Evolutionary conservation across 2,113 vertebrate genomes (phyloP), one percentile per base, ranked within the genome.

Genomic region (Brachionichthys hirsutus): DNA sequence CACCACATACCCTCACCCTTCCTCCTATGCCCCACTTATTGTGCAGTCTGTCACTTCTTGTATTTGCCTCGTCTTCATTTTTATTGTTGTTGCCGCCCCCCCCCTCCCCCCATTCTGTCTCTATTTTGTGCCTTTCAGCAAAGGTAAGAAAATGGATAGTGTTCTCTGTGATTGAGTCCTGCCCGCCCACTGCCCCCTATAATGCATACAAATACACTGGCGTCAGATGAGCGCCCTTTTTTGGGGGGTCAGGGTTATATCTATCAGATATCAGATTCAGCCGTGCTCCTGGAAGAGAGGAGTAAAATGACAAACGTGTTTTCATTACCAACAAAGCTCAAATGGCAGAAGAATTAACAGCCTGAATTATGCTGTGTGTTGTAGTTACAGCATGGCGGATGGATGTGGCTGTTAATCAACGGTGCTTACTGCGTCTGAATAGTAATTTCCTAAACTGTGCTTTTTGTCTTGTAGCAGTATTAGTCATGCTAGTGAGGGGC

Each of bases 401-500:
- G 54, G 54, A 30, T 20, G 35, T 45, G 2, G 47, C 44, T n/a
- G 49, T 67, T 73, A 67, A 73, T 73, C 62, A 79, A 34, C 44
- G 54, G 56, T 66, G 66, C 78, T 73, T 64, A 51, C 63, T 54
- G 56, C 56, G 43, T 69, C 54, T 17, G 22, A 65, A 67, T 58
- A 51, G 68, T 67, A 73, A 81, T 81, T 68, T 71, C 55, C 46
- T 46, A 49, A 85, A 77, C 58, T 62, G 48, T 48, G 54, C 1
- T 66, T 75, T 77, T 73, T 64, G 56, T 78, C 64, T 69, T 77
- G 49, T 68, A 51, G 67, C 56, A 54, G 47, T 51, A 67, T 86
- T 81, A 60, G 78, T 85, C 70, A 73, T 66, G 63, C 47, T 65
- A 59, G 38, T 66, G 70, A 59, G 78, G 63, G 66, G 67, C 10